Base-by-base conservation (phyloP, 2,797 vertebrate genomes). In the Darevskia mixta region DNA sequence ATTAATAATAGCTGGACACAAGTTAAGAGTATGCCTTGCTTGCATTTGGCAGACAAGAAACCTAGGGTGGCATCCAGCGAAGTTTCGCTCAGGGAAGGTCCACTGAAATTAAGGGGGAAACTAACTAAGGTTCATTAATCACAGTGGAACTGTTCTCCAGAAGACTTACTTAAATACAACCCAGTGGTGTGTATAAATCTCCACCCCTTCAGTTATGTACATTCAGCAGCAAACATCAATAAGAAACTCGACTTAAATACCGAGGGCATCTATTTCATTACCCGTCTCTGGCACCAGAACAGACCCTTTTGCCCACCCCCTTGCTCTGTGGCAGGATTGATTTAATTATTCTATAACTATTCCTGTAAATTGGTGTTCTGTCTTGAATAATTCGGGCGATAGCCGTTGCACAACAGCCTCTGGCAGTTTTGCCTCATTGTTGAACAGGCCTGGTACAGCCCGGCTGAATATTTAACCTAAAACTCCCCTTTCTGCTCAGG, bases 301-400 rank as follows among this genome's bases (percentile, higher is more conserved):
- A 58, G 35, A 79, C 92, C 94, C 86, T 92, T n/a, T 88, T 85
- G 82, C 35, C 90, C 91, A 95, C 84, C 84, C 87, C 80, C 92
- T 87, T 78, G 23, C 89, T 82, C 83, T 83, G 88, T 18, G 92
- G 72, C 84, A 94, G 91, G 95, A 96, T 96, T 95, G 94, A 95
- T 95, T 95, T 96, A 96, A 96, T 96, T 95, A 95, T 95, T 92
- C 95, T 90, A 95, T 95, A 96, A 96, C 95, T 93, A 91, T 92
- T 94, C 91, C 91, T 93, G 94, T 94, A 94, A 95, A 94, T 92
- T 91, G 88, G 82, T 88, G 83, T 90, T 93, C 93, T 91, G 94
- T 93, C 93, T 93, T 7, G 18, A 93, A 92, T 94, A 94, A 95
- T 95, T 94, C 90, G 91, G 92, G 90, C 0, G 0, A 76, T 90